Conservation (phyloP, 2,888 invertebrate genomes). For the Aproaerema taeniolella region DNA sequence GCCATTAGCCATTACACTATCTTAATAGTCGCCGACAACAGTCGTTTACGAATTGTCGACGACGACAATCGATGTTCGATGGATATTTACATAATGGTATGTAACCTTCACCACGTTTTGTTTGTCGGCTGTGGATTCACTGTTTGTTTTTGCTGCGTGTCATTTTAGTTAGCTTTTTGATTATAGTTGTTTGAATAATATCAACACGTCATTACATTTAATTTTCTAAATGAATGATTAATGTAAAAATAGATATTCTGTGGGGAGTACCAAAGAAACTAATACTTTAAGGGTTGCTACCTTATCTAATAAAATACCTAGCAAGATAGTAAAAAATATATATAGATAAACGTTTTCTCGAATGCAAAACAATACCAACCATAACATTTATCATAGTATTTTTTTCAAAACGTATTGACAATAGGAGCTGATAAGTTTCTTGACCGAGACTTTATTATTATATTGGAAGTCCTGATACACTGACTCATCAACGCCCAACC, state of each 20-base stretch:
- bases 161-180: not conserved
- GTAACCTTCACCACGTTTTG: not conserved
- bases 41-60: not conserved
- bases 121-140: not conserved
- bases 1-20: slow-evolving; percentile 19
- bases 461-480: no score
- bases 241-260: not conserved
- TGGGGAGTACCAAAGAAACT: not conserved
- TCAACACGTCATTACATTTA: not conserved
- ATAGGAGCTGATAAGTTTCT: no score
- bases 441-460: no score
- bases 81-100: slow-evolving; percentile 27
- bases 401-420: no score
- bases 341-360: no score
- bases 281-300: no score
- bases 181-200: slow-evolving; percentile 4
- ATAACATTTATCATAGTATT: no score
- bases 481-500: no score
- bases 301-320: no score
- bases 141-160: not conserved
- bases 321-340: no score
- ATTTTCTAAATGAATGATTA: not conserved
- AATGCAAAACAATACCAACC: no score
- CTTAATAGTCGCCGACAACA: slow-evolving; percentile 18
- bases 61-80: slow-evolving; percentile 26